Base-by-base conservation (phyloP, 2,888 invertebrate species). In the Marronus borbonicus region DNA sequence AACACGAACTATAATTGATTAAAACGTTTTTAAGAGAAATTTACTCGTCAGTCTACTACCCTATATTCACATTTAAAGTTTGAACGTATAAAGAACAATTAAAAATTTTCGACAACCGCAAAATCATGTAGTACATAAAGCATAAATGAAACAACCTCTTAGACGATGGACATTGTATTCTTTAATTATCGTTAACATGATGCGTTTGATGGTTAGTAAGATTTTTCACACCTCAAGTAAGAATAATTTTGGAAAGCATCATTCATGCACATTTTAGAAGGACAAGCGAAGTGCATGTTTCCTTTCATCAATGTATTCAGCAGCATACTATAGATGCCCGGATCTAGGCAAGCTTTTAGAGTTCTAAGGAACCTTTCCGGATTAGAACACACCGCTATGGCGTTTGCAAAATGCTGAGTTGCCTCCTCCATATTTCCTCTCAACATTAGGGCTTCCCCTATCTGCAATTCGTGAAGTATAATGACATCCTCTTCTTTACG, bases 381-480 rank as follows among this genome's bases (percentile, higher is more conserved):
- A 78, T 84, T 82, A 0, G 82, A 82, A 69, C 84, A 84, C 7
- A 82, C 80, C 14, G 81, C 77, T 65, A 84, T 83, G 7, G 84
- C 84, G 70, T 82, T 83, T 0, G 83, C 84, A 78, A 84, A 84
- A 79, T 84, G 84, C 14, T 81, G 52, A 17, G 83, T 80, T 2
- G 84, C 84, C 39, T 82, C 82, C 1, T 83, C 82, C 52, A 81
- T 60, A 58, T 82, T 78, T 58, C 82, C 76, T 28, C 78, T 50
- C 28, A 68, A 39, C 84, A 84, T 84, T 74, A 84, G 74, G 17
- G 80, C 77, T 77, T 84, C 84, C 5, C 83, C 84, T 1, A 83
- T 68, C 74, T 83, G 80, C 17, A 84, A 81, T 76, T 84, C 84
- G 58, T 81, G 80, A 60, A 84, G 77, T 60, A 84, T 84, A 39